A percentile compares a stretch with the other conserved stretches of the same genome.
Conservation (phyloP, 2,797 vertebrate genomes). For the Sciurus carolinensis region DNA sequence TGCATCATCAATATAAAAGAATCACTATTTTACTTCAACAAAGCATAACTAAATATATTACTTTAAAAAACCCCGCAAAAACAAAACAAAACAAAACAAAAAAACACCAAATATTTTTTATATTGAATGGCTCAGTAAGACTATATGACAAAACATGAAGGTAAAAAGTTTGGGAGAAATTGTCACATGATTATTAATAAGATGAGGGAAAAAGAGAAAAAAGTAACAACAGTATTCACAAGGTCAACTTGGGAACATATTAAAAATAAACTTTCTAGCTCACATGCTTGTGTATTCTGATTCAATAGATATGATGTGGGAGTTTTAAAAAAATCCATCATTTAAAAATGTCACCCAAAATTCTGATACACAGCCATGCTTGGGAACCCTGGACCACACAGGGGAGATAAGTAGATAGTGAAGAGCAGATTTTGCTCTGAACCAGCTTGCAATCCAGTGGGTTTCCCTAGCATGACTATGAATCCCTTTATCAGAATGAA, state of each 20-base stretch:
- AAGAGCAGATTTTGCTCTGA: not conserved
- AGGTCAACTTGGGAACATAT: slow-evolving; percentile 34
- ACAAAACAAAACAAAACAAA: not conserved
- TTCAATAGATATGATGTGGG: not conserved
- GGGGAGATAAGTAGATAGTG: not conserved
- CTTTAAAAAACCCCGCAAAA: not conserved
- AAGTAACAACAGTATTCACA: not conserved
- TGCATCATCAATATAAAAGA: not conserved
- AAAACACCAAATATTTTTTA: not conserved
- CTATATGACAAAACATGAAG: not conserved
- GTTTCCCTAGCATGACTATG: not conserved
- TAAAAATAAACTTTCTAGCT: slow-evolving; percentile 46
- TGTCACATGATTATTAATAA: not conserved
- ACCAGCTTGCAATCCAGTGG: not conserved
- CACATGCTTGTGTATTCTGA: not conserved
- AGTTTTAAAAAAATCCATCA: not conserved
- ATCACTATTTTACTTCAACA: not conserved
- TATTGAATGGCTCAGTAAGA: not conserved
- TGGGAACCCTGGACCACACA: not conserved
- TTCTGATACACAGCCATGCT: not conserved
- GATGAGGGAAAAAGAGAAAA: not conserved
- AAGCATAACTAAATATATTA: slow-evolving; percentile 25
- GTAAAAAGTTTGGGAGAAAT: not conserved
- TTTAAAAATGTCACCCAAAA: not conserved
- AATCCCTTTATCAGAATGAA: slow-evolving; percentile 25